Evolutionary conservation across 2,888 invertebrate species (phyloP), one percentile per base, ranked within the genome.

Genomic region (Anoplius nigerrimus): DNA sequence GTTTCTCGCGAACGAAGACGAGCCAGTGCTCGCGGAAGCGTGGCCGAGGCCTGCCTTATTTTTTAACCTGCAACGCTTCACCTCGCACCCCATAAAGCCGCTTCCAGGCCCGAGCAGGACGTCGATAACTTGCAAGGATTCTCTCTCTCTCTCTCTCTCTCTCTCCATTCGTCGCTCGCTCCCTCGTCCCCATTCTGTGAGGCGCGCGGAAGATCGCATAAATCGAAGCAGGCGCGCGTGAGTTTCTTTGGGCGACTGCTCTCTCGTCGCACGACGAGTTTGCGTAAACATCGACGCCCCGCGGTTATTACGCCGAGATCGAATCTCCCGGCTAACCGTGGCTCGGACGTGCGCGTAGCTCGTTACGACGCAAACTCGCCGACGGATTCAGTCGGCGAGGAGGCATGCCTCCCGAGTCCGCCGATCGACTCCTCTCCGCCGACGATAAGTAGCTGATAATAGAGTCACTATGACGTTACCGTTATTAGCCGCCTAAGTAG

Each of bases 241-340:
- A 54, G n/a, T 16, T 27, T 21, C 55, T 55, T 48, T 11, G 48
- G 55, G 21, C 21, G 46, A 46, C 46, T 62, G 20, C 13, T 45
- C 45, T 55, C 46, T 24, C 27, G 21, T 62, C 55, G 46, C 55
- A 45, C 53, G 43, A 18, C 43, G 34, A 34, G 27, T 46, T 62
- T 62, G 34, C 21, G 45, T 55, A 62, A 62, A 62, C 48, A 62
- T 34, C 55, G 20, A 62, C 21, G 34, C 46, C 53, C 54, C 22
- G 27, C 55, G 55, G 48, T 55, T 62, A 55, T 62, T 60, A 52
- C 52, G 52, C 52, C 21, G 55, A 62, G 46, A 62, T 62, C 55
- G 27, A 21, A 62, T 62, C 55, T 46, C 27, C 55, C 20, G 43
- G 11, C n/a, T 45, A 34, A 34, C 34, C 34, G 34, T 34, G 34